phyloP scores from a whole-genome alignment of 2,797 vertebrate genomes.

The Rhinogobio ventralis region DNA sequence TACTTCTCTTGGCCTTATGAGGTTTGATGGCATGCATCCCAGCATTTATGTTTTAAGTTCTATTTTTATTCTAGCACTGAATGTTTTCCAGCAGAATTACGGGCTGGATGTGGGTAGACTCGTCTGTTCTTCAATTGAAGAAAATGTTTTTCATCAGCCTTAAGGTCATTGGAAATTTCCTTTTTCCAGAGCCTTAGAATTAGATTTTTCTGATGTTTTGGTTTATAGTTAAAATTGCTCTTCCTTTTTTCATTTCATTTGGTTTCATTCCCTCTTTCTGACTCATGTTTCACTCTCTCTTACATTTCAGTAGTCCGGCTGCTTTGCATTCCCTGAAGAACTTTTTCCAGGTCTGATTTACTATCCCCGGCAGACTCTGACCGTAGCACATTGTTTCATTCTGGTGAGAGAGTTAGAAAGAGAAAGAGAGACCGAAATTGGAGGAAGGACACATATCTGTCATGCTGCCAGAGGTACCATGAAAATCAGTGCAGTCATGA shows the following conservation, averaged over 20 bases:
- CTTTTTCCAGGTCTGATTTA: slow-evolving; percentile 58
- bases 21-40: slow-evolving; percentile 19
- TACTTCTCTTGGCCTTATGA: background rate
- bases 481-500: slow-evolving; percentile 8
- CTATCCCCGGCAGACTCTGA: slow-evolving; percentile 26
- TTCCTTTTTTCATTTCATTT: background rate
- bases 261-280: slow-evolving; percentile 8
- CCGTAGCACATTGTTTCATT: slow-evolving; percentile 42
- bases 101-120: background rate
- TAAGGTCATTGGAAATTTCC: background rate
- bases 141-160: slow-evolving; percentile 2
- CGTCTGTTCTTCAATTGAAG: background rate
- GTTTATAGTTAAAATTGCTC: background rate
- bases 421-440: slow-evolving; percentile 14
- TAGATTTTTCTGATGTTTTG: background rate
- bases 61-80: slow-evolving; percentile 34
- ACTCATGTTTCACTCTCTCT: slow-evolving; percentile 1
- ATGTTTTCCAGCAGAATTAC: slow-evolving; percentile 22
- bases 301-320: slow-evolving; percentile 43
- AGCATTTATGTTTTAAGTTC: slow-evolving; percentile 21
- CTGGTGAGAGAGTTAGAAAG: slow-evolving; percentile 9
- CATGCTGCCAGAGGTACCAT: background rate
- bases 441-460: background rate
- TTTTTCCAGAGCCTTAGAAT: background rate
- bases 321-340: slow-evolving; percentile 46